Percentiles rank a stretch among this genome's conserved stretches.
Conservation (phyloP, 2,888 invertebrate genomes). For the Pyralis farinalis region DNA sequence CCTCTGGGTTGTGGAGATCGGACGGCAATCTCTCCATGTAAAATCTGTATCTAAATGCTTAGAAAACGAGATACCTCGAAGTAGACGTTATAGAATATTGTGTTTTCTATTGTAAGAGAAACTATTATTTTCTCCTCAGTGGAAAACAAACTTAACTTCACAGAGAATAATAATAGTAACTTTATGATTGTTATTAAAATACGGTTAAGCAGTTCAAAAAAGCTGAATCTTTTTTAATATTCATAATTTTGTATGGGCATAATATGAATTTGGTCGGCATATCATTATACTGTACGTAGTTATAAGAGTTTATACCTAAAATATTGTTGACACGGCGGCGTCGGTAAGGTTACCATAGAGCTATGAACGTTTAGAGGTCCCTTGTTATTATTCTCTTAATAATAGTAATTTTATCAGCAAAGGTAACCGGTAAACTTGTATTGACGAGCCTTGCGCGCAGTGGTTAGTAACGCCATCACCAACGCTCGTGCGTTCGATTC, state of each 20-base stretch:
- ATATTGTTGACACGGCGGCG: slow-evolving; percentile 45
- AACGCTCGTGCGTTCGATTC: no score
- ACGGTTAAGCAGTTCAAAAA: slow-evolving; percentile 34
- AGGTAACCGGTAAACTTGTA: no score
- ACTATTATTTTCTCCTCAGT: background rate
- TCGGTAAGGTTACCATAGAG: slow-evolving; percentile 25
- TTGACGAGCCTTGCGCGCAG: no score
- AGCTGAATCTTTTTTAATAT: slow-evolving; percentile 45
- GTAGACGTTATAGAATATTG: no score
- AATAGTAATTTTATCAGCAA: no score
- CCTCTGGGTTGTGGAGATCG: no score
- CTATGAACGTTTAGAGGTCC: slow-evolving; percentile 9
- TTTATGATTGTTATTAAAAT: slow-evolving; percentile 55
- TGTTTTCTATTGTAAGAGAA: no score
- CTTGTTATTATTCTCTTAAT: no score
- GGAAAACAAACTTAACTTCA: slow-evolving; percentile 9
- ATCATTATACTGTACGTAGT: slow-evolving; percentile 29
- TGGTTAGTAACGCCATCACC: no score
- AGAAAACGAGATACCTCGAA: no score
- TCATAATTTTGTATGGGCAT: slow-evolving; percentile 48
- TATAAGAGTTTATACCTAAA: slow-evolving; percentile 22
- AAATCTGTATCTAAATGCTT: no score
- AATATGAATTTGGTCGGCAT: slow-evolving; percentile 22
- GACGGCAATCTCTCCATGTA: no score
- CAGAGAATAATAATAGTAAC: slow-evolving; percentile 38